These are phyloP conservation scores for Noctua fimbriata DNA, from an alignment of 2,888 invertebrate genomes.

Conservation along the genomic window DNA sequence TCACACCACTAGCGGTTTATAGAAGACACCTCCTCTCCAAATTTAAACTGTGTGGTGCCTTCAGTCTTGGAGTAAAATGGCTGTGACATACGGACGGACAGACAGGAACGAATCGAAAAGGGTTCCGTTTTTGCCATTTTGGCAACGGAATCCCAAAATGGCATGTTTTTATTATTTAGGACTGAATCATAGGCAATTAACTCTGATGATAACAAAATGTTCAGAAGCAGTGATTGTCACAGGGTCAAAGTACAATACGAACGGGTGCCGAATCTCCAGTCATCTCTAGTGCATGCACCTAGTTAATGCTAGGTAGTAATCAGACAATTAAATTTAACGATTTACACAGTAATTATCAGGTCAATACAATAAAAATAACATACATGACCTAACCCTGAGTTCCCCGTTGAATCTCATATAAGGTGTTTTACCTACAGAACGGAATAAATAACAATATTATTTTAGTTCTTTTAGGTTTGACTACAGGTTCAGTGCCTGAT, in stretches of 20 bases:
- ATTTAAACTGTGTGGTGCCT: background rate
- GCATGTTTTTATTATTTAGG: background rate
- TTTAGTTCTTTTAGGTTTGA: background rate
- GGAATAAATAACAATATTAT: no score
- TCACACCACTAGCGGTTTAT: no score
- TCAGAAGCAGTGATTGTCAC: constrained; percentile 25
- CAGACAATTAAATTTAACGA: constrained; percentile 21
- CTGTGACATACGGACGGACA: background rate
- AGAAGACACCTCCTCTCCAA: background rate
- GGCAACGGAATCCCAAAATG: background rate
- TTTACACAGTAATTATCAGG: background rate
- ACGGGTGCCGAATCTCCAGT: constrained; percentile 11
- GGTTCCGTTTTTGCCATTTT: background rate
- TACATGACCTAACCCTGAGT: constrained; percentile 1
- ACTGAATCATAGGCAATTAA: background rate
- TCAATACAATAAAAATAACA: constrained; percentile 4
- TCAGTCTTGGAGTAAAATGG: background rate
- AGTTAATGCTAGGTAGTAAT: constrained; percentile 32
- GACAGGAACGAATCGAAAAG: background rate
- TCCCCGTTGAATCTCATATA: background rate
- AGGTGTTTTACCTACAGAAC: background rate
- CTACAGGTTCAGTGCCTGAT: background rate
- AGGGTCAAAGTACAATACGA: constrained; percentile 42
- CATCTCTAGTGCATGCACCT: constrained; percentile 27
- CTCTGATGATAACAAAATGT: constrained; percentile 3